Conservation (phyloP, 1,140 invertebrate species). For the Piezodorus guildinii region DNA sequence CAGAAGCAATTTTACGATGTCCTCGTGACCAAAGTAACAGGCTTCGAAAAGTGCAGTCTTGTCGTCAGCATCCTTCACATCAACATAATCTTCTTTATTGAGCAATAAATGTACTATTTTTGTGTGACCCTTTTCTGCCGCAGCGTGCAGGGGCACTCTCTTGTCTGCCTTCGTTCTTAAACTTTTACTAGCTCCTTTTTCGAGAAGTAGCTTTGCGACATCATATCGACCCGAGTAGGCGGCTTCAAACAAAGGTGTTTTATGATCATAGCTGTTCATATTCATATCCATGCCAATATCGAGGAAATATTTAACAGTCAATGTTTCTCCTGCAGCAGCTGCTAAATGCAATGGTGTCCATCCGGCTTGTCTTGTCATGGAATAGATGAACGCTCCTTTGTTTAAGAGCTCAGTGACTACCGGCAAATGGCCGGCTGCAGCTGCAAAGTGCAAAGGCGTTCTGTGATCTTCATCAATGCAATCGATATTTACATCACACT, state of each 20-base stretch:
- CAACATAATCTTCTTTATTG: neutral
- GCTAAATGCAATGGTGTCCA: neutral
- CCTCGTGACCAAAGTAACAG: neutral
- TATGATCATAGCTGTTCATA: neutral
- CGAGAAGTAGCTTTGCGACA: neutral
- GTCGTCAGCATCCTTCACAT: neutral
- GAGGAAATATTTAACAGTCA: neutral
- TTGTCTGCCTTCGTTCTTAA: neutral
- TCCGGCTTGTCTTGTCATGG: neutral
- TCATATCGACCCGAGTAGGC: neutral
- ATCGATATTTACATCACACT: neutral
- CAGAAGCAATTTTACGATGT: neutral
- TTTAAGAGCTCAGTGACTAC: neutral
- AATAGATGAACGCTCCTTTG: neutral
- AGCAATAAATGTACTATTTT: neutral
- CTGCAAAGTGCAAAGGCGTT: neutral
- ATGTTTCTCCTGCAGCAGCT: neutral
- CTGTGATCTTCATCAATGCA: neutral
- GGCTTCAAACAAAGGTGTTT: neutral
- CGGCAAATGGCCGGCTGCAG: neutral
- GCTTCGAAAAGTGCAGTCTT: slow-evolving; percentile 1
- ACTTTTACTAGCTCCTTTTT: neutral
- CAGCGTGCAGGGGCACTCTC: neutral
- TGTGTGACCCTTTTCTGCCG: neutral
- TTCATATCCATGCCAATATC: neutral